Evolutionary conservation across 2,888 invertebrate genomes (phyloP).

Genomic region (Drosophila siamana): DNA sequence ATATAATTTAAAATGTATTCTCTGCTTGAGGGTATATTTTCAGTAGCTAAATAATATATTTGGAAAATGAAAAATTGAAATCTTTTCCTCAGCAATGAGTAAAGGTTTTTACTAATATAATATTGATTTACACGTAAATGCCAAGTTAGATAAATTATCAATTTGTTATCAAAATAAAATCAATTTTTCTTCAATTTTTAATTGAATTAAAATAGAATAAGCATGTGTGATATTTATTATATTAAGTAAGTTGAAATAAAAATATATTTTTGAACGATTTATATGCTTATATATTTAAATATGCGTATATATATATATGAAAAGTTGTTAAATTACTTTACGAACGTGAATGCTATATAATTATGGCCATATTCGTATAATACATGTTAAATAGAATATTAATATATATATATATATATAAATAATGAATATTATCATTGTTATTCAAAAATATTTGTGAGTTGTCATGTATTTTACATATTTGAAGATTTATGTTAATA

Average conservation of each 20-base stretch:
- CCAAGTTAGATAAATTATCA: too few relatives aligned
- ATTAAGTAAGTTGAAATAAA: not conserved
- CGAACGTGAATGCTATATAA: not conserved
- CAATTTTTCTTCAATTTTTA: not conserved
- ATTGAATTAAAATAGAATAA: too few relatives aligned
- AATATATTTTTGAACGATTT: not conserved
- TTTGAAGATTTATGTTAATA: slow-evolving; percentile 8
- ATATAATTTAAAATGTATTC: not conserved
- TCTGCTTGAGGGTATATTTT: not conserved
- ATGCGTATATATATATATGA: not conserved
- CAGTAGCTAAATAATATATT: not conserved
- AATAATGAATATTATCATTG: not conserved
- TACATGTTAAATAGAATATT: not conserved
- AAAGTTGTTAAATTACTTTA: not conserved
- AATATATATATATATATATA: not conserved
- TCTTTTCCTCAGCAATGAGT: too few relatives aligned
- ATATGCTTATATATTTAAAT: not conserved
- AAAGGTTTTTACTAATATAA: too few relatives aligned
- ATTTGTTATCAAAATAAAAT: too few relatives aligned
- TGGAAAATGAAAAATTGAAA: too few relatives aligned
- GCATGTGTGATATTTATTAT: not conserved
- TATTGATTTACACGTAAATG: too few relatives aligned
- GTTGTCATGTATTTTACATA: slow-evolving; percentile 16
- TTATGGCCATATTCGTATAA: not conserved
- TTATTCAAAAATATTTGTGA: slow-evolving; percentile 4